Base-by-base conservation (phyloP, 2,888 invertebrate genomes). In the Sepioteuthis lessoniana region DNA sequence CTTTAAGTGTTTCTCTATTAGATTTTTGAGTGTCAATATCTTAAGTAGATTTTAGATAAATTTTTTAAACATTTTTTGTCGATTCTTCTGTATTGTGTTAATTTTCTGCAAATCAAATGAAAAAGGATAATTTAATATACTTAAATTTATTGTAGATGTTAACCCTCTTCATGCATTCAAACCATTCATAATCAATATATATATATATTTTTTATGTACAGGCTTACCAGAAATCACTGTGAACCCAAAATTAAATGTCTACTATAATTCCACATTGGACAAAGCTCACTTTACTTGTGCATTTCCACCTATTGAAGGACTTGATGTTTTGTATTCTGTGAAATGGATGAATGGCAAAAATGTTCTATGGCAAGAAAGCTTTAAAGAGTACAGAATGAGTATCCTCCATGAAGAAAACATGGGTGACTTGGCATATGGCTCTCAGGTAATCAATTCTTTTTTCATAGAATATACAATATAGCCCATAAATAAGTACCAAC, bases 371-470 rank as follows among this genome's bases (percentile, higher is more conserved):
- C 90, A 50, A 28, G 94, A 94, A 8, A 90, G 42, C 8, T 35
- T 95, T 31, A 93, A 90, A 16, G 94, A 94, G 37, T 60, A 93
- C 25, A 94, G 94, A 13, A 60, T 92, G 91, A 94, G 94, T 50
- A 91, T 94, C 38, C 94, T 95, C 5, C 60, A 25, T 13, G 95
- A 95, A 90, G 93, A 91, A 16, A 37, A 93, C 16, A 37, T 95
- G 42, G 94, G 94, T 10, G 47, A 93, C 76, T 90, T 95, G 50
- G 38, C 47, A n/a, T 95, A 95, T 94, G 94, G 94, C 76, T 94
- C 94, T 42, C 47, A 94, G 92, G 95, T 95, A 92, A 91, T 94
- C 94, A 60, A 90, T 16, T n/a, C 76, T 76, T 35, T 76, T 25
- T 55, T 55, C 25, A 55, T 55, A 55, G 55, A 55, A 55, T 55